Evolutionary conservation across 2,797 vertebrate genomes (phyloP), one percentile per base, ranked within the genome.

Genomic region (Karalla daura): DNA sequence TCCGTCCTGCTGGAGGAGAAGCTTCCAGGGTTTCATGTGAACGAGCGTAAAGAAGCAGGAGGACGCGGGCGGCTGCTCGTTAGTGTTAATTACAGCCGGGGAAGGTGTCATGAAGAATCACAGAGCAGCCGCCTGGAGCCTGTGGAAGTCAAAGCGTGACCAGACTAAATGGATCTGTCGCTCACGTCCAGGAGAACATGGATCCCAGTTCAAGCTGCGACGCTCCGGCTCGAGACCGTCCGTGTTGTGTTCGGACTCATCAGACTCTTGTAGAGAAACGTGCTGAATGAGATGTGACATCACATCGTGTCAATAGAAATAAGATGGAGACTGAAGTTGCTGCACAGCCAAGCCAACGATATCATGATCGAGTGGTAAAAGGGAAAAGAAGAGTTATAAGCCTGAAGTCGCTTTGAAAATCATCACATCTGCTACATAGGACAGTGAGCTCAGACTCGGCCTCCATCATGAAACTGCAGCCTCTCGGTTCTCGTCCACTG

Each of bases 41-140:
- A 81, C 67, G 45, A 49, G 70, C 59, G 46, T 28, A 49, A 62
- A 63, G 51, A 76, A 52, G 73, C 62, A 36, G 27, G n/a, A n/a
- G n/a, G 44, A 63, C 15, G 41, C 54, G 36, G 63, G 49, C 49
- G 24, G 5, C 21, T 2, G 54, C 71, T 70, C 33, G 13, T 76
- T 76, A 8, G 0, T 39, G 60, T 75, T 74, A 70, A 82, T 85
- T 75, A 72, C 55, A 27, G 33, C 41, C 75, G 78, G 32, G 68
- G 51, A 68, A 43, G 64, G 43, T 44, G 1, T 54, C 55, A 63
- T 67, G 72, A 69, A 54, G 76, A 70, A 69, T 36, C 35, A 51
- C 36, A 7, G 13, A 35, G 63, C 61, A 32, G 39, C 51, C 45
- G 60, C 46, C 66, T 0, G 0, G 17, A 56, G 62, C 43, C 18